Evolutionary conservation across 2,888 invertebrate species (phyloP).

Genomic region (Mycalesis mineus): DNA sequence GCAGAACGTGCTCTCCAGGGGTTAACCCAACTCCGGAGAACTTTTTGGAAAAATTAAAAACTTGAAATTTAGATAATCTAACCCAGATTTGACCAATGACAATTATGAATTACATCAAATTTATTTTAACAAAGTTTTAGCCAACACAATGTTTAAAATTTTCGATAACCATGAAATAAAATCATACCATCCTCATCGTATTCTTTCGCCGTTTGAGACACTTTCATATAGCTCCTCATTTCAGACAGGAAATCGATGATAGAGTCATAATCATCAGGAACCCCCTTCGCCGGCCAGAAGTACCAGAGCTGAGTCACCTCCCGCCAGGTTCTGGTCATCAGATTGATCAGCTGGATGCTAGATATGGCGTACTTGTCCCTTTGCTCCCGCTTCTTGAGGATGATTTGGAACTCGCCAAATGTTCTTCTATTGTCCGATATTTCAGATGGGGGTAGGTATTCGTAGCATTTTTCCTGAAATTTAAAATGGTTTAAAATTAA

Average conservation of each 20-base stretch:
- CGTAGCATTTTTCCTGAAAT: conserved; percentile 88
- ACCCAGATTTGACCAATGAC: no score
- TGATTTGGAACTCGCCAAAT: conserved; percentile 92
- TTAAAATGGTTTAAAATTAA: not conserved
- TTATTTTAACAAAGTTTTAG: no score
- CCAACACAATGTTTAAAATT: no score
- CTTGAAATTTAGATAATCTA: no score
- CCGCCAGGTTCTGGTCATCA: conserved; percentile 88
- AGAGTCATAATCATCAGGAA: conserved; percentile 89
- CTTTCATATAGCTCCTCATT: conserved; percentile 81
- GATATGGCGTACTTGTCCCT: conserved; percentile 95
- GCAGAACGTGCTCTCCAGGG: no score
- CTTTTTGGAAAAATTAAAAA: no score
- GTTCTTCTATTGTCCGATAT: conserved; percentile 92
- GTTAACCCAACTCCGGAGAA: no score
- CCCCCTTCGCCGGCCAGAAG: conserved; percentile 94
- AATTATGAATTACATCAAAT: no score
- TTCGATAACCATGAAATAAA: not conserved
- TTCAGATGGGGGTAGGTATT: conserved; percentile 94
- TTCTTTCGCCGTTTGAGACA: conserved; percentile 71
- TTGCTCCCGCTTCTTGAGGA: conserved; percentile 91
- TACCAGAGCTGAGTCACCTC: conserved; percentile 96
- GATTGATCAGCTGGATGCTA: conserved; percentile 88
- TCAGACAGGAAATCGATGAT: conserved; percentile 92
- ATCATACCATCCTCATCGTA: conserved; percentile 70